Percentiles rank a stretch among this genome's conserved stretches.
Conservation (phyloP, 2,113 vertebrate genomes). For the Malurus cyaneus region DNA sequence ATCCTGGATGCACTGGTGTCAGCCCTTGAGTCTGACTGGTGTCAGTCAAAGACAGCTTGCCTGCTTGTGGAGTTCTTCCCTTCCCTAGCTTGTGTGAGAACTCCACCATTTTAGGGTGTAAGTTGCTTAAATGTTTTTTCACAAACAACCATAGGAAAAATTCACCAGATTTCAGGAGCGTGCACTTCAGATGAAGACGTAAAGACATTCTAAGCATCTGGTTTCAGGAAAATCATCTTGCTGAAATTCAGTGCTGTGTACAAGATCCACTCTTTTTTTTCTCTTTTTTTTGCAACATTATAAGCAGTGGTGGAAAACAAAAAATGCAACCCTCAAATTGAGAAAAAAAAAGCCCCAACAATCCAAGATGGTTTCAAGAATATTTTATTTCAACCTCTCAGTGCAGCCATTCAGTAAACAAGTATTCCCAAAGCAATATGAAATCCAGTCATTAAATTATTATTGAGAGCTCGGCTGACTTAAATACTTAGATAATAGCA, state of each 20-base stretch:
- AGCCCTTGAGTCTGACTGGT: neutral
- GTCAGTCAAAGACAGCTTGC: neutral
- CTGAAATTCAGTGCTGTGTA: neutral
- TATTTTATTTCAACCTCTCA: neutral
- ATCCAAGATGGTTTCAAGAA: neutral
- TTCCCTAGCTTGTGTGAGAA: too few species aligned
- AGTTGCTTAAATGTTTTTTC: neutral
- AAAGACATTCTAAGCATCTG: neutral
- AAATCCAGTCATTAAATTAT: slow-evolving; percentile 18
- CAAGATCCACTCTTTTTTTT: neutral
- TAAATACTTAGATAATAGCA: slow-evolving; percentile 38
- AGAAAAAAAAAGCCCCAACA: neutral
- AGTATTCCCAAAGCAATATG: slow-evolving; percentile 9
- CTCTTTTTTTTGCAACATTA: neutral
- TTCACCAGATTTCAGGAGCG: neutral
- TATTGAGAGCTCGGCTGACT: slow-evolving; percentile 3
- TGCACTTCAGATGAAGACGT: neutral
- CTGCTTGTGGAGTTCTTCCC: neutral
- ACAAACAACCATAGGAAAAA: slow-evolving; percentile 16
- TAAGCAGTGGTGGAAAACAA: neutral
- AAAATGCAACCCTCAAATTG: neutral
- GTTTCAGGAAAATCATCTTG: neutral
- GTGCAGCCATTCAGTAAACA: neutral
- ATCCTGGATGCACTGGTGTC: neutral
- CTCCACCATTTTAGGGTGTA: neutral